Conservation (phyloP, 2,888 invertebrate genomes). For the Euproctis similis region DNA sequence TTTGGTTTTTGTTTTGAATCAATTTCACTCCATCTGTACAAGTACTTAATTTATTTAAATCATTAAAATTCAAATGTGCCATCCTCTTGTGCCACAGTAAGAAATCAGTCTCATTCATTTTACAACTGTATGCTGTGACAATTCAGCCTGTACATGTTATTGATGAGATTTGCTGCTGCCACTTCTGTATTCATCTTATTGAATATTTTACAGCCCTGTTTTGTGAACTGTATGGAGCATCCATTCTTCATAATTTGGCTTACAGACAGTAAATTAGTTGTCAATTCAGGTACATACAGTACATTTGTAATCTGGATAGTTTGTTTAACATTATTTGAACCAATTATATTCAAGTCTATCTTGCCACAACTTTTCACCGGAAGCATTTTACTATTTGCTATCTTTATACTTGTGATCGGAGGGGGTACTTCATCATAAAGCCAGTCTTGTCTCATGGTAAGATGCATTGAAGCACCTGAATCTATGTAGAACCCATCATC, state of each 20-base stretch:
- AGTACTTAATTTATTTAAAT: neutral
- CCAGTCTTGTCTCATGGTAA: too few species aligned
- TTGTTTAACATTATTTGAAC: neutral
- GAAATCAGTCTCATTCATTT: neutral
- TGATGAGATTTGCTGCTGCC: conserved; percentile 1
- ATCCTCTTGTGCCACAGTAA: conserved; percentile 1
- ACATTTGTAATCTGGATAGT: conserved; percentile 1
- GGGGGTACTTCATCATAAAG: too few species aligned
- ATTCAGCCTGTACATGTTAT: conserved; percentile 7
- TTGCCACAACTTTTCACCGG: conserved; percentile 3
- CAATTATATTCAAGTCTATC: neutral
- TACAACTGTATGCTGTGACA: conserved; percentile 2
- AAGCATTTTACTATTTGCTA: conserved; percentile 9
- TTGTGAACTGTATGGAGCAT: conserved; percentile 3
- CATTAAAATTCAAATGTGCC: conserved; percentile 1
- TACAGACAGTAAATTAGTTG: conserved; percentile 5
- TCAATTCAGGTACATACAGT: conserved; percentile 5
- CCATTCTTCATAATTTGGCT: conserved; percentile 6
- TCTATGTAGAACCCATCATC: conserved; percentile 1
- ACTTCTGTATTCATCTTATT: conserved; percentile 4
- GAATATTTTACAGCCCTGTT: conserved; percentile 4
- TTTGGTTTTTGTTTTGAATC: neutral
- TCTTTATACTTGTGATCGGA: conserved; percentile 8
- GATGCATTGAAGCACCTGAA: conserved; percentile 11
- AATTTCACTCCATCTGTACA: conserved; percentile 1